Base-by-base conservation (phyloP, 30 jellyfish, hydroid and myxozoan species). In the Catostylus mosaicus region DNA sequence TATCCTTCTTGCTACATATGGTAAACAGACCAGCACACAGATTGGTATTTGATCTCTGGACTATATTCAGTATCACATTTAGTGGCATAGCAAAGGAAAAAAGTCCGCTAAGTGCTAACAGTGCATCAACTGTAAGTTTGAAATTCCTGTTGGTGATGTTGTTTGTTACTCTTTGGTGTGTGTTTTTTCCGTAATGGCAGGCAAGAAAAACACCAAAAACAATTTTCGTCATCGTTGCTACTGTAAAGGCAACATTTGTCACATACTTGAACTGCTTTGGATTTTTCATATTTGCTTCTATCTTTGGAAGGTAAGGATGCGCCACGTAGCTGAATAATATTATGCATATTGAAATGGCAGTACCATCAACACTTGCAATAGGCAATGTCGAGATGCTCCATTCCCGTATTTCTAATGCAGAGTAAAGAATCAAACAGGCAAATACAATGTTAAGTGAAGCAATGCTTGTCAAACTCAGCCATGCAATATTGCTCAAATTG, bases 11-110 rank as follows among this genome's bases (percentile, higher is more conserved):
- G 16, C 90, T 76, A 29, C 34, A 23, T 1, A 77, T 29, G 33
- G 97, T 88, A 54, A 89, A 89, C 33, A 89, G 46, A 31, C 43
- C 67, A 2, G 90, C 90, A 43, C 75, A 83, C 48, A 82, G 30
- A 30, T 72, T 57, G 47, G 77, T 31, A 51, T 89, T 82, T 45
- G 97, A 77, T 30, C 67, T 61, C 40, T 89, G 95, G 29, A 89
- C 64, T 32, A 89, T 89, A 36, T 89, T 82, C 78, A 80, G 77
- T 2, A 89, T 89, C 52, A 89, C 91, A 54, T 82, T 83, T 18
- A 92, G 73, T n/a, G 97, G 97, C 97, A 89, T 69, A 33, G 95
- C 83, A 64, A 62, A 89, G 1, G 97, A 89, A 24, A 75, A 82
- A 2, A 81, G 83, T 26, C 97, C 97, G 67, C 94, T 83, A 2